Evolutionary conservation across 2,888 invertebrate genomes (phyloP), one percentile per base, ranked within the genome.

Genomic region (Hymenopus coronatus): DNA sequence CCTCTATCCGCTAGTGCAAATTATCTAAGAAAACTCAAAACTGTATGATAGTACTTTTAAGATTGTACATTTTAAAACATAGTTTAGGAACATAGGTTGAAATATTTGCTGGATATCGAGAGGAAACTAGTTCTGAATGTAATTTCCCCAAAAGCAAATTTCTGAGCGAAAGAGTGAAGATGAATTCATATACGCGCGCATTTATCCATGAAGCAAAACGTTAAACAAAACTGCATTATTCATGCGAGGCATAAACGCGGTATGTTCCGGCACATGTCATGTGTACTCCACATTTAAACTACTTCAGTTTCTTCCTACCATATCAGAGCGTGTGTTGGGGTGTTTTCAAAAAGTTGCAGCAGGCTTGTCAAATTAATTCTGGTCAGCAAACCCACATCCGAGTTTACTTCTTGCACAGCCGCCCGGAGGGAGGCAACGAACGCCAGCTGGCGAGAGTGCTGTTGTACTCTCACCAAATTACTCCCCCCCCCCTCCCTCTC

Each of bases 291-390:
- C 54, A 70, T 70, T 70, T 70, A 70, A 70, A 70, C 54, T 70
- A 46, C 28, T 85, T 46, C 27, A 46, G 46, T 85, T 85, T 85
- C 85, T 85, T 85, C 85, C 25, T 46, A 46, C 28, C 40, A 46
- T 46, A 70, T 70, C 54, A 28, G 85, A 85, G 27, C n/a, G 85
- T 46, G 54, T 85, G 40, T 85, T 85, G n/a, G 40, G n/a, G 14
- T 33, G 85, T 85, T 85, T 85, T 85, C 54, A 85, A 85, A 85
- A 85, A 85, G 27, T 27, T 85, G 27, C n/a, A 85, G 46, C 82
- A 82, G 30, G 40, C 87, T 87, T 87, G 87, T 87, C 87, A 87
- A 87, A 87, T 87, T 87, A 87, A 87, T 87, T 70, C 54, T 70
- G 54, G 54, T 70, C 54, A 70, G 54, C 54, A 70, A 70, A 70